These are phyloP conservation scores for Schizopygopsis malacanthus DNA, from an alignment of 2,797 vertebrate species.

Conservation along the genomic window DNA sequence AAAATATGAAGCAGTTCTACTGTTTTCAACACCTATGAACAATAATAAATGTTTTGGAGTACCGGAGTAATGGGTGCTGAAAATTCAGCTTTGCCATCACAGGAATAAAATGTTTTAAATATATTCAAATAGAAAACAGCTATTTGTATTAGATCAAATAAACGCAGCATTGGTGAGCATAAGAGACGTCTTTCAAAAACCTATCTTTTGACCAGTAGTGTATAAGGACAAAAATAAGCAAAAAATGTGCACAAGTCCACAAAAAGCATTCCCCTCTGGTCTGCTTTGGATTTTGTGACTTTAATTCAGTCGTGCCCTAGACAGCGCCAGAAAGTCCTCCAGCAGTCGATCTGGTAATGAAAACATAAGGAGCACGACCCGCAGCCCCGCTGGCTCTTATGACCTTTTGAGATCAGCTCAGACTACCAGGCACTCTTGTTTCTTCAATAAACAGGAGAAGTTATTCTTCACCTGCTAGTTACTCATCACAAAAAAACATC, in stretches of 20 bases:
- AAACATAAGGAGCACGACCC: conserved; percentile 2
- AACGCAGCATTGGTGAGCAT: not conserved
- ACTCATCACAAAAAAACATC: not conserved
- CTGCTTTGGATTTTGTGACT: not conserved
- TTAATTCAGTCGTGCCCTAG: conserved; percentile 3
- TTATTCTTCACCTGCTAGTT: conserved; percentile 10
- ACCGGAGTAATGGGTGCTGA: not conserved
- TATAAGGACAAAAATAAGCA: not conserved
- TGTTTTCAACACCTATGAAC: not conserved
- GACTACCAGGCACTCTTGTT: not conserved
- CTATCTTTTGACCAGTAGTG: not conserved
- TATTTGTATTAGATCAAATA: not conserved
- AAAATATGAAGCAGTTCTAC: not conserved
- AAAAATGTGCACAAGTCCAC: not conserved
- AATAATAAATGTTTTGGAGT: too few species aligned
- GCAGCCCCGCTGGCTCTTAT: not conserved
- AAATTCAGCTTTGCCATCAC: not conserved
- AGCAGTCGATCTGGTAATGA: conserved; percentile 7
- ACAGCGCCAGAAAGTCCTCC: conserved; percentile 7
- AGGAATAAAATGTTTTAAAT: not conserved
- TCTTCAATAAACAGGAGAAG: not conserved
- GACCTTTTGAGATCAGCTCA: conserved; percentile 21
- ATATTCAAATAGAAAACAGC: not conserved
- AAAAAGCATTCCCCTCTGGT: not conserved
- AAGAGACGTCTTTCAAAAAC: not conserved